phyloP scores from a whole-genome alignment of 2,113 vertebrate genomes.

The Pipa parva region DNA sequence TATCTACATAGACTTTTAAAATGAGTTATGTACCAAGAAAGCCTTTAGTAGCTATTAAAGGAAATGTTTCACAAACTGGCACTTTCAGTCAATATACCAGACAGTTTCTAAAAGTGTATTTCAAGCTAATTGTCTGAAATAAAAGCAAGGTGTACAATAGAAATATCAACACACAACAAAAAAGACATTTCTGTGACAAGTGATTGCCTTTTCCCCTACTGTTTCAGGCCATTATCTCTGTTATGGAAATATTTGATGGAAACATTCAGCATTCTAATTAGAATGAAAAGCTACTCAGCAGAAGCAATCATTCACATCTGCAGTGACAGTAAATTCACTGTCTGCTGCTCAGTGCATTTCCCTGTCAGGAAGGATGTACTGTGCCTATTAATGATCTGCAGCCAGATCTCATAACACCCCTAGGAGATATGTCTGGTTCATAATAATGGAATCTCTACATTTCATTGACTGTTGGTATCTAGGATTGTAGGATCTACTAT shows the following conservation, averaged over 20 bases:
- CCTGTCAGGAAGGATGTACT: slow-evolving; percentile 6
- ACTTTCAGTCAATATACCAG: no score
- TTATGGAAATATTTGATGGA: background rate
- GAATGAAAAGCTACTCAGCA: slow-evolving; percentile 37
- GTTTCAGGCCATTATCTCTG: slow-evolving; percentile 4
- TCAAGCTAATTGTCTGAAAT: no score
- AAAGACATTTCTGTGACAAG: no score
- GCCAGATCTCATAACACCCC: slow-evolving; percentile 1
- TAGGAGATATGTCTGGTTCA: background rate
- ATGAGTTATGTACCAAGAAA: no score
- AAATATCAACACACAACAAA: no score
- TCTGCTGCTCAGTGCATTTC: background rate
- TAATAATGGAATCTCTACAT: background rate
- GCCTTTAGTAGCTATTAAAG: no score
- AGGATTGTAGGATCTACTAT: no score
- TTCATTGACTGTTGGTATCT: background rate
- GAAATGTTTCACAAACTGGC: no score
- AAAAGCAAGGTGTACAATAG: no score
- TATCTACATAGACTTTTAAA: no score
- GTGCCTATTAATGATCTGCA: slow-evolving; percentile 3
- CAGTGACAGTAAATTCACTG: slow-evolving; percentile 10
- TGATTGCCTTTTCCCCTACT: background rate
- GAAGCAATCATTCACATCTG: slow-evolving; percentile 30
- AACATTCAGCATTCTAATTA: slow-evolving; percentile 40
- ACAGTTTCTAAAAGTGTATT: no score